Evolutionary conservation across 2,113 vertebrate species (phyloP).

Genomic region (Oryzias celebensis): DNA sequence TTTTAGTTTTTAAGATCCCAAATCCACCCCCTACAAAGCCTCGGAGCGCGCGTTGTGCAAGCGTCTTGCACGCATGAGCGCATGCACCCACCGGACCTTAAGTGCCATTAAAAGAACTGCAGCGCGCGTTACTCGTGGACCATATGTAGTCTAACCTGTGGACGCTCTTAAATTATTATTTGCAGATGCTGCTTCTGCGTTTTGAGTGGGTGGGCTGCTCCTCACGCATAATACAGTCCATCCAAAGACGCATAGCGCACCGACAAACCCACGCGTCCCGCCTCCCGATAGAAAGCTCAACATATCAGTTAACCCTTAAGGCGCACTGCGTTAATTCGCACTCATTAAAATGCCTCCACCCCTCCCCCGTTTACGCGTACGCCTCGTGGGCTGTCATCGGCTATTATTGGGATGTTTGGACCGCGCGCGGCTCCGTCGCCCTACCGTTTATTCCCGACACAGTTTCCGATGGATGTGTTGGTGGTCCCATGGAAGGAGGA

Average conservation of each 20-base stretch:
- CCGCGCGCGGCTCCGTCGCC: conserved; percentile 28
- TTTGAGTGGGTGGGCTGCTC: conserved; percentile 63
- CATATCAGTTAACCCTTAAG: conserved; percentile 71
- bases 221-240: conserved; percentile 59
- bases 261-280: conserved; percentile 74
- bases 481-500: conserved; percentile 91
- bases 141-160: conserved; percentile 38
- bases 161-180: conserved; percentile 31
- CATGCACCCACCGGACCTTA: conserved; percentile 58
- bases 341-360: conserved; percentile 50
- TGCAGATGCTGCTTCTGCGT: conserved; percentile 47
- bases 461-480: conserved; percentile 80
- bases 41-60: conserved; percentile 9
- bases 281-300: conserved; percentile 64
- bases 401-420: conserved; percentile 61
- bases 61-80: conserved; percentile 42
- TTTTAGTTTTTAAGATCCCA: background rate
- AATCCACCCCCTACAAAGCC: conserved; percentile 9
- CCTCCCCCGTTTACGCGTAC: conserved; percentile 61
- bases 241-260: conserved; percentile 73
- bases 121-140: conserved; percentile 42
- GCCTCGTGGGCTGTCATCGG: conserved; percentile 54
- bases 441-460: conserved; percentile 82
- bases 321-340: conserved; percentile 62
- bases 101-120: conserved; percentile 51